These are phyloP conservation scores for Branchellion lobata DNA, from an alignment of 2,888 invertebrate genomes.

Conservation along the genomic window DNA sequence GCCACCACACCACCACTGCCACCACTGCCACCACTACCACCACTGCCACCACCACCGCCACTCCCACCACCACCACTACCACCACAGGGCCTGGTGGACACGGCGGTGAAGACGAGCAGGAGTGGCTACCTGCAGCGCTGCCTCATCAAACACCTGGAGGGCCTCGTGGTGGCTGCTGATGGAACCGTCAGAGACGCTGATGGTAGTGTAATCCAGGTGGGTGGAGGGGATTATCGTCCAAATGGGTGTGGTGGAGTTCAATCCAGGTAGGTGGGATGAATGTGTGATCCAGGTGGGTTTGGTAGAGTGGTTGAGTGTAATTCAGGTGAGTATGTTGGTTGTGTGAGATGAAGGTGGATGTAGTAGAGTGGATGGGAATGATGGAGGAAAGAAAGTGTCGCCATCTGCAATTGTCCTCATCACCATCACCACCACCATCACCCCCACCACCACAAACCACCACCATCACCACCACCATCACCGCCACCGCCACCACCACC, in stretches of 20 bases:
- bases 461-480: not conserved
- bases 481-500: constrained; percentile 37
- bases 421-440: not conserved
- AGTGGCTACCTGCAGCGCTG: constrained; percentile 97
- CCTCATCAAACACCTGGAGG: constrained; percentile 95
- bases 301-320: no score
- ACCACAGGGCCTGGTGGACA: constrained; percentile 87
- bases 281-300: no score
- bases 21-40: no score
- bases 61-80: no score
- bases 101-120: constrained; percentile 97
- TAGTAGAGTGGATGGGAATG: no score
- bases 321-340: no score
- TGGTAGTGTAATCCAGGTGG: constrained; percentile 81
- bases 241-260: constrained; percentile 61
- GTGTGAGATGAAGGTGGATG: no score
- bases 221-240: not conserved
- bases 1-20: no score
- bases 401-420: no score
- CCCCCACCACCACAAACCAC: constrained; percentile 26
- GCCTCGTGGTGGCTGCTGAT: constrained; percentile 87
- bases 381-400: no score
- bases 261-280: no score
- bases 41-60: no score
- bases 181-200: constrained; percentile 93